Evolutionary conservation across 2,888 invertebrate genomes (phyloP).

Genomic region (Dicyrtomina minuta): DNA sequence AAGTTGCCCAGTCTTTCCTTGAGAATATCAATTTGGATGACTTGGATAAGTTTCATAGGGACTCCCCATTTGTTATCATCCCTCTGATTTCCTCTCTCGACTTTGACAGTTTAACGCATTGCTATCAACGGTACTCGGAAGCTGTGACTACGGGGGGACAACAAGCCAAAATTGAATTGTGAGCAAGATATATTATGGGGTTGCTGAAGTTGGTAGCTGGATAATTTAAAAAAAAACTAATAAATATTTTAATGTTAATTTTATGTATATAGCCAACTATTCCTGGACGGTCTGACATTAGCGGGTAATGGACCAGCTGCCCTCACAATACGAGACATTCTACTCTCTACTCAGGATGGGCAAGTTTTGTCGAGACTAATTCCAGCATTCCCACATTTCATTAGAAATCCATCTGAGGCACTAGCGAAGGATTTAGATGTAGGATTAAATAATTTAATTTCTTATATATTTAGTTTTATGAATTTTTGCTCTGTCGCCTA

Average conservation of each 20-base stretch:
- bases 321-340: conserved; percentile 46
- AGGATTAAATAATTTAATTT: conserved; percentile 14
- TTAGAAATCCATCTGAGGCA: conserved; percentile 49
- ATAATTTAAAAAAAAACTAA: conserved; percentile 1
- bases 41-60: conserved; percentile 41
- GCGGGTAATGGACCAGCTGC: conserved; percentile 46
- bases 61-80: conserved; percentile 43
- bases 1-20: conserved; percentile 39
- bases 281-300: conserved; percentile 47
- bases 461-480: too few species aligned
- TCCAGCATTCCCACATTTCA: conserved; percentile 42
- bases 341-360: conserved; percentile 39
- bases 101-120: conserved; percentile 43
- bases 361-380: conserved; percentile 35
- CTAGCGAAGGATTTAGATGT: conserved; percentile 50
- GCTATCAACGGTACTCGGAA: conserved; percentile 36
- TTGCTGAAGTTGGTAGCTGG: too few species aligned
- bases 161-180: conserved; percentile 44
- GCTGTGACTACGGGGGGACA: conserved; percentile 31
- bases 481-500: too few species aligned
- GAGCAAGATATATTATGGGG: too few species aligned
- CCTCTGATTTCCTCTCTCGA: conserved; percentile 46
- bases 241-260: not conserved
- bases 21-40: conserved; percentile 34
- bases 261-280: conserved; percentile 43